Evolutionary conservation across 2,797 vertebrate genomes (phyloP), one percentile per base, ranked within the genome.

Genomic region (Bucorvus abyssinicus): DNA sequence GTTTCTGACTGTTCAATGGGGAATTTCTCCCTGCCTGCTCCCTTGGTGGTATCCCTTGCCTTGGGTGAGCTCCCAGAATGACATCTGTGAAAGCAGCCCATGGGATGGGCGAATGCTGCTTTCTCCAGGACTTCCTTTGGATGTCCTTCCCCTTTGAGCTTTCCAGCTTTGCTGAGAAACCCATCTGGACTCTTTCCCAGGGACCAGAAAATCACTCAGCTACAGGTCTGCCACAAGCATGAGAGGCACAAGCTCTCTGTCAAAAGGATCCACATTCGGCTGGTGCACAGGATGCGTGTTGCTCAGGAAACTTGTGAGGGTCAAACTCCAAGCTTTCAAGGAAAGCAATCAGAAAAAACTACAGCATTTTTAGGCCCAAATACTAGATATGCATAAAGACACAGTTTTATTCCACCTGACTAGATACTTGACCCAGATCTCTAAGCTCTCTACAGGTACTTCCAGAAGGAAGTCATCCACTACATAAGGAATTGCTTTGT

Each of bases 1-100:
- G 0, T 47, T 13, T 59, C 49, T 0, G 1, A 24, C 14, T 84
- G 15, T 71, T 80, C 4, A 7, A 0, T 16, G 6, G n/a, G 23
- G 6, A 12, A 21, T 40, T 65, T 90, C 4, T 68, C 15, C 30
- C 42, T 69, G 12, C 8, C 32, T 73, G 6, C 7, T 73, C 11
- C 18, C 26, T 67, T 63, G 24, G n/a, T 5, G 7, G 12, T 26
- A 10, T 65, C 12, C 44, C 68, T 70, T 59, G 15, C 22, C 26
- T 47, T 50, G 36, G 24, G 7, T 63, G 59, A 56, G 27, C 22
- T 87, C 36, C 40, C 60, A 71, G 57, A 77, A 77, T 6, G 17
- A 44, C 12, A 67, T 3, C 10, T n/a, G 13, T 20, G 42, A 87
- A 91, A 61, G n/a, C 13, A 52, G 47, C 29, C 26, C 75, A 23